Conservation (phyloP, 2,113 vertebrate species). For the Alexandromys fortis region DNA sequence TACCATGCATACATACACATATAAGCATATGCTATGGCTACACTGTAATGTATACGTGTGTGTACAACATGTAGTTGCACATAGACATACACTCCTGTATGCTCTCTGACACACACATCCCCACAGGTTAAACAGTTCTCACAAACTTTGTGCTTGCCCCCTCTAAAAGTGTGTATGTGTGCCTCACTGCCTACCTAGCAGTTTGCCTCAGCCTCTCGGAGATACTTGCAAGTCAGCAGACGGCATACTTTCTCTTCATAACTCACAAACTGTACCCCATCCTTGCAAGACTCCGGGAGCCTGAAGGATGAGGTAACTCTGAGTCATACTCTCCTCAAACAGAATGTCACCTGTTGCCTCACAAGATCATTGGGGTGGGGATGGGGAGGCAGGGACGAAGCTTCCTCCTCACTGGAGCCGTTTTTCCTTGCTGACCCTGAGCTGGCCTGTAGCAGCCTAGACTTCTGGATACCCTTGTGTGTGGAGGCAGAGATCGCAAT, state of each 20-base stretch:
- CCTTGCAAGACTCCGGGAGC: background rate
- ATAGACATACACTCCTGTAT: background rate
- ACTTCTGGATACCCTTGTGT: background rate
- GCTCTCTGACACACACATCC: background rate
- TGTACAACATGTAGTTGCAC: no score
- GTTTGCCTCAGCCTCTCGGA: no score
- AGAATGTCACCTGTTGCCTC: background rate
- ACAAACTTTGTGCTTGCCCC: background rate
- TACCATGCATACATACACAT: no score
- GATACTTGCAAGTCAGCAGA: background rate
- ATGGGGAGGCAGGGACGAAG: no score
- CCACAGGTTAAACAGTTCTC: accelerated
- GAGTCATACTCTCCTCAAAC: background rate
- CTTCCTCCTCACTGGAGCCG: background rate
- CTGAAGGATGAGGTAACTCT: background rate
- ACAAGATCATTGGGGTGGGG: background rate
- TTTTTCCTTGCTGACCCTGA: background rate
- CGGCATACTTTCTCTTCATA: accelerated
- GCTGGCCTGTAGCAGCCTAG: background rate
- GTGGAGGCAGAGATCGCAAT: background rate
- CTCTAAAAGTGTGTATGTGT: no score
- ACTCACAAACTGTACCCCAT: background rate
- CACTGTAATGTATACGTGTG: background rate
- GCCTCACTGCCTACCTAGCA: background rate
- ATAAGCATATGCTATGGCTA: background rate